A percentile compares a stretch with the other conserved stretches of the same genome.
Conservation (phyloP, 2,797 vertebrate species). For the Enteromius treurensis region DNA sequence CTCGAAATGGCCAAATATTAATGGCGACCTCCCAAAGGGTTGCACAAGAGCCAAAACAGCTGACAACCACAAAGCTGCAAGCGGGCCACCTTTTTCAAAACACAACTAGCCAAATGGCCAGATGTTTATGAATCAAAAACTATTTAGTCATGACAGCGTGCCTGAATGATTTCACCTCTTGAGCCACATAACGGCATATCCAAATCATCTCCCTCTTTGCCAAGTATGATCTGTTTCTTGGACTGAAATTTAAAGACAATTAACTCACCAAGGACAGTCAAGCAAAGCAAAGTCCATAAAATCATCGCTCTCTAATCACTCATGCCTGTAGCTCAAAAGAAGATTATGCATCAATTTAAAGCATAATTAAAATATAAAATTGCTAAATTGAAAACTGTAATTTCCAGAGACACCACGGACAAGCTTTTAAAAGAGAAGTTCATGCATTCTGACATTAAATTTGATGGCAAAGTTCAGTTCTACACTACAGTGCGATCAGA, state of each 20-base stretch:
- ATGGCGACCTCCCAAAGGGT: slow-evolving; percentile 8
- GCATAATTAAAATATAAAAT: slow-evolving; percentile 37
- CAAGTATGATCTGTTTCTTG: slow-evolving; percentile 43
- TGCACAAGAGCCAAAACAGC: slow-evolving; percentile 16
- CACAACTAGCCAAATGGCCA: slow-evolving; percentile 43
- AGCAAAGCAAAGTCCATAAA: slow-evolving; percentile 36
- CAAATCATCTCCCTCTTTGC: slow-evolving; percentile 29
- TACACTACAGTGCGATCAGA: slow-evolving; percentile 8
- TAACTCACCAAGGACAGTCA: slow-evolving; percentile 39
- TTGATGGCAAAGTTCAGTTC: slow-evolving; percentile 12
- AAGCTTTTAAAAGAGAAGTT: slow-evolving; percentile 15
- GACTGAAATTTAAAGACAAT: slow-evolving; percentile 38
- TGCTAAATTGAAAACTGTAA: slow-evolving; percentile 28
- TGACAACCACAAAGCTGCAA: slow-evolving; percentile 35
- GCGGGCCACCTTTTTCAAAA: slow-evolving; percentile 45
- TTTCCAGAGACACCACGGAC: background rate
- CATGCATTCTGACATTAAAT: slow-evolving; percentile 27
- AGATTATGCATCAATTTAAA: slow-evolving; percentile 35
- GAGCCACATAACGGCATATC: slow-evolving; percentile 17
- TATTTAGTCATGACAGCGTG: slow-evolving; percentile 35
- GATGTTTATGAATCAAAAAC: slow-evolving; percentile 49
- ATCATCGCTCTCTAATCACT: slow-evolving; percentile 21
- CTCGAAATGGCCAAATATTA: slow-evolving; percentile 43
- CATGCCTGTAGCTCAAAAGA: background rate
- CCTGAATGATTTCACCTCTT: slow-evolving; percentile 35